Conservation (phyloP, 2,888 invertebrate species). For the Cryptocephalus moraei region DNA sequence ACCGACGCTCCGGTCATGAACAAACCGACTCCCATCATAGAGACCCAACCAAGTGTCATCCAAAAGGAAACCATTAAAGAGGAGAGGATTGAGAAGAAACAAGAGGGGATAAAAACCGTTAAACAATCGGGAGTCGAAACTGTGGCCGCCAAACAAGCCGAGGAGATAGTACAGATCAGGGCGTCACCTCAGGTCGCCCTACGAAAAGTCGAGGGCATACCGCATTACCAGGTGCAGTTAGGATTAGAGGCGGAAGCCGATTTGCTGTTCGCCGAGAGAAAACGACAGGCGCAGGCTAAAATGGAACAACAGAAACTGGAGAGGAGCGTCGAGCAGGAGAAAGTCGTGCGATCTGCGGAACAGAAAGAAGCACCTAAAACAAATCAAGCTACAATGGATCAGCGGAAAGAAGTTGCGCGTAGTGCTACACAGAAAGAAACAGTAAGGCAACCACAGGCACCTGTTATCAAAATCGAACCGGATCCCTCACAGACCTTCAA, state of each 20-base stretch:
- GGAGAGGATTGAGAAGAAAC: constrained; percentile 16
- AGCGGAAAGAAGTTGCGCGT: constrained; percentile 2
- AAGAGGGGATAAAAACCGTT: constrained; percentile 7
- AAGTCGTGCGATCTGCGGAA: neutral
- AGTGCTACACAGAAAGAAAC: constrained; percentile 5
- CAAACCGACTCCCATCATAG: constrained; percentile 15
- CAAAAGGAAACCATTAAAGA: constrained; percentile 22
- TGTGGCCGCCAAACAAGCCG: constrained; percentile 22
- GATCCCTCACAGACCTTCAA: constrained; percentile 42
- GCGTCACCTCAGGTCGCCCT: constrained; percentile 30
- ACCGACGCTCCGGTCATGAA: constrained; percentile 25
- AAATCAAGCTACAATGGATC: constrained; percentile 13
- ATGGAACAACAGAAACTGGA: constrained; percentile 10
- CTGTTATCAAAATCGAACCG: constrained; percentile 27
- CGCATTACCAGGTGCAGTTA: constrained; percentile 54
- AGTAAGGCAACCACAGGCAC: constrained; percentile 23
- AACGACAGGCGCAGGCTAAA: constrained; percentile 18
- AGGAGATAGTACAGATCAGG: constrained; percentile 26
- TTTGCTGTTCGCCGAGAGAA: constrained; percentile 22
- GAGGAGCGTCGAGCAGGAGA: neutral
- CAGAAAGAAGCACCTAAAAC: neutral
- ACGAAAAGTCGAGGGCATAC: constrained; percentile 52
- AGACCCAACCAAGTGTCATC: constrained; percentile 15
- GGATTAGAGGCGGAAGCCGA: constrained; percentile 27
- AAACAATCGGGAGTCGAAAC: constrained; percentile 7